Evolutionary conservation across 2,888 invertebrate genomes (phyloP), one percentile per base, ranked within the genome.

Genomic region (Gibbula magus): DNA sequence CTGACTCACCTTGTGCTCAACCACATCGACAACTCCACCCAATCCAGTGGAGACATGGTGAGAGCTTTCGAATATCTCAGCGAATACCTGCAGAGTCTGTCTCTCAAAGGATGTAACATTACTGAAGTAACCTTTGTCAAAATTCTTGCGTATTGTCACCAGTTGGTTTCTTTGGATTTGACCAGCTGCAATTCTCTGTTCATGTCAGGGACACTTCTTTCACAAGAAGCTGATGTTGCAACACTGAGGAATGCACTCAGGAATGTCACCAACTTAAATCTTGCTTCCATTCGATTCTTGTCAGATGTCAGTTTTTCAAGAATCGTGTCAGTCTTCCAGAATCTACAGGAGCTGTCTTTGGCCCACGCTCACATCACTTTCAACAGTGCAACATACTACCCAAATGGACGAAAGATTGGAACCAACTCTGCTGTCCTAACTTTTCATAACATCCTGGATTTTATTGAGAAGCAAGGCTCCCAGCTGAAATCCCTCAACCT

Each of bases 241-340:
- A 52, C 77, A 10, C 66, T 91, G 29, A 82, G 84, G 61, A 29
- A 77, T 5, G 80, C 81, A 0, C 83, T 92, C 54, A 75, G 79
- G 80, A 94, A 94, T 82, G 92, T 96, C 16, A 94, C 93, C 82
- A 93, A 93, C 77, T 92, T 96, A 32, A 95, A 95, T 79, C 91
- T 96, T 79, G 94, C 95, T 25, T 94, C 95, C 54, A 95, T 96
- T 89, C 94, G 96, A 84, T 96, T 96, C 91, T 93, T 96, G 53
- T 95, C 96, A 1, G 96, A 96, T 94, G 95, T 95, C n/a, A 93
- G 96, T 16, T 95, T 96, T 77, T 94, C 95, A 87, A 94, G 96
- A 87, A 94, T 96, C 88, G 94, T 95, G 1, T 93, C 94, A 8
- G 93, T 95, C 16, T 94, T 95, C 83, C 94, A 95, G 66, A 93